Percentiles rank a stretch among this genome's conserved stretches.
phyloP scores from a whole-genome alignment of 2,113 vertebrate species.

The Elgaria multicarinata region DNA sequence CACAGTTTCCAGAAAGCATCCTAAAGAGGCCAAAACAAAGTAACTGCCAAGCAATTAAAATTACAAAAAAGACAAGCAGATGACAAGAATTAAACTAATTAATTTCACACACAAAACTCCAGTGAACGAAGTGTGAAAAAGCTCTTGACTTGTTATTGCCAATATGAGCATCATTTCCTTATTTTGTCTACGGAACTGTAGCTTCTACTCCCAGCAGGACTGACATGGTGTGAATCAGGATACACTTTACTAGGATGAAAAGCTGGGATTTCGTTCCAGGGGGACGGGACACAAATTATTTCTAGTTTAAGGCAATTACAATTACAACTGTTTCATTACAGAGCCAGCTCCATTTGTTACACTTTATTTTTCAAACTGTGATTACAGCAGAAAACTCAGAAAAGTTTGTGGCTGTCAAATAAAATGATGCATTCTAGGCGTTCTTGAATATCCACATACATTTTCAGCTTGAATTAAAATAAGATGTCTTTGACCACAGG shows the following conservation, averaged over 20 bases:
- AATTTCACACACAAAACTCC: conserved; percentile 44
- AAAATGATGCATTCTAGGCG: neutral
- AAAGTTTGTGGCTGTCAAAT: too few relatives aligned
- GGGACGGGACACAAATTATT: neutral
- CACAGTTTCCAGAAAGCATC: conserved; percentile 4
- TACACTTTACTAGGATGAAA: neutral
- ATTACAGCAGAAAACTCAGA: neutral
- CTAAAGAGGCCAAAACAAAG: conserved; percentile 34
- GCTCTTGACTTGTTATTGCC: fast-evolving
- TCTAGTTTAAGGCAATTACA: neutral
- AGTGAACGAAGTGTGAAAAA: conserved; percentile 14
- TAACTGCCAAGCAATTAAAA: conserved; percentile 46
- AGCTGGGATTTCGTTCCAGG: neutral
- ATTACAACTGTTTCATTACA: neutral
- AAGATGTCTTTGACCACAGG: neutral
- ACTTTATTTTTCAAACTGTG: neutral
- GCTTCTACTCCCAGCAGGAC: neutral
- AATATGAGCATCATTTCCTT: neutral
- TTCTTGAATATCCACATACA: neutral
- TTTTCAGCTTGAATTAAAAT: neutral
- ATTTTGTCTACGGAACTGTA: neutral
- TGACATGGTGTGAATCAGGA: neutral
- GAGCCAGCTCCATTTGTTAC: neutral
- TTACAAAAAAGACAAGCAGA: conserved; percentile 40
- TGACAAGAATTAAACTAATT: conserved; percentile 49